phyloP scores from a whole-genome alignment of 2,888 invertebrate genomes.

The Hirtodrosophila alboralis region DNA sequence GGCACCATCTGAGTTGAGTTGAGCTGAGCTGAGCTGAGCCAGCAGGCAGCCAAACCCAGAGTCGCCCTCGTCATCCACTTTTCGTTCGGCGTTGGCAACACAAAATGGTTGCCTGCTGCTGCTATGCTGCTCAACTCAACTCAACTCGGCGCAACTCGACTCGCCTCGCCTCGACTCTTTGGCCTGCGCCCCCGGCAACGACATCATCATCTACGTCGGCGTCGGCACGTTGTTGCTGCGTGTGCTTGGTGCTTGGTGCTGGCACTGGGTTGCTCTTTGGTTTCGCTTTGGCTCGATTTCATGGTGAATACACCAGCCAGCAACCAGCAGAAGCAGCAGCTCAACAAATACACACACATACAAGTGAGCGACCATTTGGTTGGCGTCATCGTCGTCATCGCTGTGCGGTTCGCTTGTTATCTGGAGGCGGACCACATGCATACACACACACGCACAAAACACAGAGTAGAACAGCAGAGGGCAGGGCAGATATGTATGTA shows the following conservation, averaged over 20 bases:
- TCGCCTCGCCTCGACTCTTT: conserved; percentile 39
- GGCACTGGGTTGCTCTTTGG: conserved; percentile 58
- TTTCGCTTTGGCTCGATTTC: conserved; percentile 77
- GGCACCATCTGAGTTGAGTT: conserved; percentile 1
- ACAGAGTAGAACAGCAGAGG: conserved; percentile 41
- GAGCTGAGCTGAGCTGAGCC: conserved; percentile 18
- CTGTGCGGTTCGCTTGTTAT: conserved; percentile 71
- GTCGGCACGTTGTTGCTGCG: conserved; percentile 67
- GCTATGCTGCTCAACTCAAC: no score
- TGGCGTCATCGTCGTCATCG: conserved; percentile 77
- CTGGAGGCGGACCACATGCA: conserved; percentile 78
- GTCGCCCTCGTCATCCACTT: conserved; percentile 59
- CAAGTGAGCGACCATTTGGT: conserved; percentile 56
- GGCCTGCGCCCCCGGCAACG: conserved; percentile 75
- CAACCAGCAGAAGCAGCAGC: conserved; percentile 33
- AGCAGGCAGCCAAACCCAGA: conserved; percentile 28
- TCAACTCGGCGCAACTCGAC: conserved; percentile 4
- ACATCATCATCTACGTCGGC: conserved; percentile 60
- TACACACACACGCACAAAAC: conserved; percentile 25
- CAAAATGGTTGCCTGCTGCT: conserved; percentile 69
- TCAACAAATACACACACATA: conserved; percentile 45
- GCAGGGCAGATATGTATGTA: conserved; percentile 27
- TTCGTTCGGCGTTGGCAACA: conserved; percentile 31
- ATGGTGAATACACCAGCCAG: conserved; percentile 63
- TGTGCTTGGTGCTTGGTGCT: conserved; percentile 52